Evolutionary conservation across 1,140 invertebrate species (phyloP).

Genomic region (Telenomus remus): DNA sequence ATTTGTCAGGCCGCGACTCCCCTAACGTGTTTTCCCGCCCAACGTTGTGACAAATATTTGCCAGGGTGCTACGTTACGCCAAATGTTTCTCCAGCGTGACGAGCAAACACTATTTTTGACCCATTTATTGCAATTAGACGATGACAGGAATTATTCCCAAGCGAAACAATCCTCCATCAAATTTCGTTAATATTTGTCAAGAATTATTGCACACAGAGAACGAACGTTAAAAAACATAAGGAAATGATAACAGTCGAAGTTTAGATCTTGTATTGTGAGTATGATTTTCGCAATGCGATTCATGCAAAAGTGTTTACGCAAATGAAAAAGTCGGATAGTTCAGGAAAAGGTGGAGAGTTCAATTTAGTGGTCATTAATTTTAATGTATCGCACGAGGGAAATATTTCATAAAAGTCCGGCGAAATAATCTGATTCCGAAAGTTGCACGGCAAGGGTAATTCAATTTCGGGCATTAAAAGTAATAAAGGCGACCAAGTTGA

Average conservation of each 20-base stretch:
- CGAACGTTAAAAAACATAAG: background rate
- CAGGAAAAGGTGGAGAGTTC: conserved; percentile 14
- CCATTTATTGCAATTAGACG: conserved; percentile 25
- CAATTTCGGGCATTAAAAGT: conserved; percentile 26
- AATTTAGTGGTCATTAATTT: conserved; percentile 27
- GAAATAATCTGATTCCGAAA: conserved; percentile 28
- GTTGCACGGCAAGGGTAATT: conserved; percentile 22
- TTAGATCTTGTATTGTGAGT: conserved; percentile 12
- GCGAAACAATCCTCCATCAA: background rate
- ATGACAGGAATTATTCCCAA: background rate
- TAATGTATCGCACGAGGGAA: conserved; percentile 20
- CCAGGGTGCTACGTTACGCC: conserved; percentile 39
- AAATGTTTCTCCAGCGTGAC: conserved; percentile 28
- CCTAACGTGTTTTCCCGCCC: conserved; percentile 52
- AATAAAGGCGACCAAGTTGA: conserved; percentile 4
- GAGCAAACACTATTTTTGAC: conserved; percentile 34
- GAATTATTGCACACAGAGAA: background rate
- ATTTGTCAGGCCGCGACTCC: conserved; percentile 55
- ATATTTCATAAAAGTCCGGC: conserved; percentile 25
- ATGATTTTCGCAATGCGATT: conserved; percentile 9
- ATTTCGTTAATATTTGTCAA: conserved; percentile 7
- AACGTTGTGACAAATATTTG: conserved; percentile 64
- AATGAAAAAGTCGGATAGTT: no score
- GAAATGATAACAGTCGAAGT: conserved; percentile 2
- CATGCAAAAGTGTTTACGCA: conserved; percentile 13